phyloP scores from a whole-genome alignment of 2,888 invertebrate genomes.

The Watsonalla binaria region DNA sequence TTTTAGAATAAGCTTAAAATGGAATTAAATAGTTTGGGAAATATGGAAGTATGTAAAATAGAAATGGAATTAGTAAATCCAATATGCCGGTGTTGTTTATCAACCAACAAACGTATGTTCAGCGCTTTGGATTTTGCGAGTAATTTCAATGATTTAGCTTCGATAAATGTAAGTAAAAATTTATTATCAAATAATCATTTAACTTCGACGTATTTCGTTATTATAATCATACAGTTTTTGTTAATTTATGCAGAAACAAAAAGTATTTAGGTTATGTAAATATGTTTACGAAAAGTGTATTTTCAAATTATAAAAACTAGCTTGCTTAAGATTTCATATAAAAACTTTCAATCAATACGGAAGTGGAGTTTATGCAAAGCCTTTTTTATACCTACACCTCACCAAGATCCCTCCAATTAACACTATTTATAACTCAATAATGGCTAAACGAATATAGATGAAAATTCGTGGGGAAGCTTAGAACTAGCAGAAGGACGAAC shows the following conservation, averaged over 20 bases:
- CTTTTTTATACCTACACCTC: not conserved
- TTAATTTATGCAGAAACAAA: too few relatives aligned
- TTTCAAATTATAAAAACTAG: too few relatives aligned
- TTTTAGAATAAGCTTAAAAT: not conserved
- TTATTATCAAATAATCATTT: not conserved
- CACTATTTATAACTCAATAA: too few relatives aligned
- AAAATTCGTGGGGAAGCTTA: too few relatives aligned
- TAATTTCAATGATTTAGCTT: slow-evolving; percentile 48
- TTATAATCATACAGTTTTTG: too few relatives aligned
- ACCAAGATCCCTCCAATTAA: too few relatives aligned
- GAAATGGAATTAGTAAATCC: slow-evolving; percentile 27
- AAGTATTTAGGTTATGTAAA: too few relatives aligned
- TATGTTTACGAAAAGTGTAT: too few relatives aligned
- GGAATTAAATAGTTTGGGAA: slow-evolving; percentile 4
- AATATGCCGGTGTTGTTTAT: slow-evolving; percentile 60
- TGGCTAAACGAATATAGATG: too few relatives aligned
- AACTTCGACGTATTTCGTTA: too few relatives aligned
- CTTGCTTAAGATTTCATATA: too few relatives aligned
- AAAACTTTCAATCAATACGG: not conserved
- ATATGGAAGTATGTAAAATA: slow-evolving; percentile 24
- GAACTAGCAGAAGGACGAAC: too few relatives aligned
- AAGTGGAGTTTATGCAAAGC: not conserved
- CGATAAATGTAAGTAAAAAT: slow-evolving; percentile 46
- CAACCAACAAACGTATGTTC: slow-evolving; percentile 40
- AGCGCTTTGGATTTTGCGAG: slow-evolving; percentile 23